A percentile compares a stretch with the other conserved stretches of the same genome.
Evolutionary conservation across 2,797 vertebrate species (phyloP).

Genomic region (Graptemys geographica): DNA sequence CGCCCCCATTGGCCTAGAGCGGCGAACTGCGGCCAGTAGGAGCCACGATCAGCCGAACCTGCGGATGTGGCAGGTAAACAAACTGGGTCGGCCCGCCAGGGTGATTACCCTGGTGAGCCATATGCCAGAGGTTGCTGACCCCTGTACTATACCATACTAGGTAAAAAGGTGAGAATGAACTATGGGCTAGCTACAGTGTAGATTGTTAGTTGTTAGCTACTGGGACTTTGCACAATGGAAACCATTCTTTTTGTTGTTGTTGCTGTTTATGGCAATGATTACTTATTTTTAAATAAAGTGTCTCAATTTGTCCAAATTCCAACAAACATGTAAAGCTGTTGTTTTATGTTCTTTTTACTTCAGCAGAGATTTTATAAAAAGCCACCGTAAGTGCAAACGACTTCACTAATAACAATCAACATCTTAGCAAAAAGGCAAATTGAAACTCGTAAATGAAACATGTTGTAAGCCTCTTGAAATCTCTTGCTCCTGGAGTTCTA

Average conservation of each 20-base stretch:
- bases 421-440: background rate
- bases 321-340: accelerated
- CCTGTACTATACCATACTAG: background rate
- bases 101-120: no score
- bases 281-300: background rate
- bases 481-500: background rate
- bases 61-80: no score
- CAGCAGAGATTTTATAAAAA: background rate
- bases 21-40: no score
- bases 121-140: no score
- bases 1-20: no score
- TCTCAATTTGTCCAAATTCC: background rate
- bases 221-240: background rate
- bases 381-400: background rate
- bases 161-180: accelerated
- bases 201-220: accelerated
- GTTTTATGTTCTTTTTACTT: background rate
- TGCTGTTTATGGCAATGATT: background rate
- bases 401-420: background rate
- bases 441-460: background rate
- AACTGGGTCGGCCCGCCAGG: no score
- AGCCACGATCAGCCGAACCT: no score
- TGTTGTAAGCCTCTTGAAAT: background rate
- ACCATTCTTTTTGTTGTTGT: background rate
- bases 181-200: accelerated